phyloP scores from a whole-genome alignment of 2,888 invertebrate genomes.

The Aelia acuminata region DNA sequence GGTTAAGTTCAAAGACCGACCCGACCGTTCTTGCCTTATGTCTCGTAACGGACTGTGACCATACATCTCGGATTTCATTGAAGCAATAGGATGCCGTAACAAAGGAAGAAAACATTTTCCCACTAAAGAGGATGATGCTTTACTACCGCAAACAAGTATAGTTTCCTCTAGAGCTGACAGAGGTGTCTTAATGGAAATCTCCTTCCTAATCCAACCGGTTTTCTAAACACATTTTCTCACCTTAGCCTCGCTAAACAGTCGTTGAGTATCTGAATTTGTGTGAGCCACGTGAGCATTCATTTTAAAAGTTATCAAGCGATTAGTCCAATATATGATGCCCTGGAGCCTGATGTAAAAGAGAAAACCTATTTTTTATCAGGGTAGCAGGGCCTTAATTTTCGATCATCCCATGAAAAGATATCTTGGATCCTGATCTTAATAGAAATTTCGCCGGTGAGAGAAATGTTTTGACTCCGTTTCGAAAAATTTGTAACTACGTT shows the following conservation, averaged over 20 bases:
- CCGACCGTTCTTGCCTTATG: background rate
- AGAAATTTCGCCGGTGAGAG: background rate
- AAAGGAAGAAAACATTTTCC: background rate
- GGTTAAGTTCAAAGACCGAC: background rate
- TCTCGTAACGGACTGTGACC: background rate
- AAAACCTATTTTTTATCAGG: background rate
- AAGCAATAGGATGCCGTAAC: background rate
- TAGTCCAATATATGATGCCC: background rate
- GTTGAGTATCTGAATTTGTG: background rate
- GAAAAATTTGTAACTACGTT: background rate
- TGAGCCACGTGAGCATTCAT: background rate
- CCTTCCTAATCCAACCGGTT: slow-evolving; percentile 23
- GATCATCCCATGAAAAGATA: background rate
- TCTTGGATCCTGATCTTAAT: background rate
- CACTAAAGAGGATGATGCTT: slow-evolving; percentile 12
- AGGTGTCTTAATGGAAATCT: slow-evolving; percentile 34
- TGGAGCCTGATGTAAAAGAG: background rate
- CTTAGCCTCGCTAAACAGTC: slow-evolving; percentile 27
- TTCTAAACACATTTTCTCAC: slow-evolving; percentile 4
- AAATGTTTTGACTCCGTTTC: background rate
- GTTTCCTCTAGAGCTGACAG: background rate
- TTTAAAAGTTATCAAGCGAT: slow-evolving; percentile 36
- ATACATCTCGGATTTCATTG: background rate
- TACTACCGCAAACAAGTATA: slow-evolving; percentile 9
- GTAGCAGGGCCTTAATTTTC: background rate